Percentiles rank a stretch among this genome's conserved stretches.
phyloP scores from a whole-genome alignment of 2,888 invertebrate species.

The Nycteola revayana region DNA sequence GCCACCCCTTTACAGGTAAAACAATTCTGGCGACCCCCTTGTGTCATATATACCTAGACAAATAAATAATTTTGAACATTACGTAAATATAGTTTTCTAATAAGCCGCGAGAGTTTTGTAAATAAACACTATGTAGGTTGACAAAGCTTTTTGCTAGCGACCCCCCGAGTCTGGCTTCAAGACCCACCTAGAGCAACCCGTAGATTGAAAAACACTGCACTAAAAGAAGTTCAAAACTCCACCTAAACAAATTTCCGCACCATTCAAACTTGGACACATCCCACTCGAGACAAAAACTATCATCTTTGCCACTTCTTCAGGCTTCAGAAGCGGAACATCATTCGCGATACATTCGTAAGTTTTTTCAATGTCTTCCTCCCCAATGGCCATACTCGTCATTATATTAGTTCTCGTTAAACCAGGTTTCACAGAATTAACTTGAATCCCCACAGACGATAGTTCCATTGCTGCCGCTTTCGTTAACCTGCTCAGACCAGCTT shows the following conservation, averaged over 20 bases:
- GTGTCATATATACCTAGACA: too few species aligned
- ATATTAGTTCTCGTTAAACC: conserved; percentile 44
- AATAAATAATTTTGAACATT: too few species aligned
- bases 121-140: too few species aligned
- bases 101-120: too few species aligned
- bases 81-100: too few species aligned
- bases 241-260: conserved; percentile 41
- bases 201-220: too few species aligned
- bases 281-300: conserved; percentile 50
- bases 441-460: conserved; percentile 39
- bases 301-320: conserved; percentile 51
- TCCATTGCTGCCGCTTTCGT: conserved; percentile 48
- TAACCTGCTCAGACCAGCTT: conserved; percentile 44
- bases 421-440: conserved; percentile 47
- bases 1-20: too few species aligned
- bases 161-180: too few species aligned
- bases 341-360: conserved; percentile 29
- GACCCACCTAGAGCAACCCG: too few species aligned
- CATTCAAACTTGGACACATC: conserved; percentile 47
- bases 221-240: conserved; percentile 29
- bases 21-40: too few species aligned
- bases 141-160: too few species aligned
- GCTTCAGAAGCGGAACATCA: conserved; percentile 39
- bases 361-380: conserved; percentile 33
- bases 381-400: conserved; percentile 36